phyloP scores from a whole-genome alignment of 2,113 vertebrate genomes.

The Prionailurus viverrinus region DNA sequence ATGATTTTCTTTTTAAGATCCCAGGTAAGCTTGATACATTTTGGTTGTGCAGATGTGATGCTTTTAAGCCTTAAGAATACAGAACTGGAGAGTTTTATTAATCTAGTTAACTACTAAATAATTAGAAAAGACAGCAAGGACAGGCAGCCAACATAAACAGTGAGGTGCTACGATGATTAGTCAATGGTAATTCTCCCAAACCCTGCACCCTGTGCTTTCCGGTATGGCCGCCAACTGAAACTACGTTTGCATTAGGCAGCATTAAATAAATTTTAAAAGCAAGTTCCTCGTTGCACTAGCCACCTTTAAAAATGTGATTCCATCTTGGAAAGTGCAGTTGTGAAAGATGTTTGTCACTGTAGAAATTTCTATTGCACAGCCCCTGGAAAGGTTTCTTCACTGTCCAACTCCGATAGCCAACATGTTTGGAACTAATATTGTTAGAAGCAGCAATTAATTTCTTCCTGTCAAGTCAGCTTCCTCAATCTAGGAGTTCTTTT shows the following conservation, averaged over 20 bases:
- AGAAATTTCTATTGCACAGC: rapidly evolving
- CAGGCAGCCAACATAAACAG: rapidly evolving
- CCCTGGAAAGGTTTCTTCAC: neutral
- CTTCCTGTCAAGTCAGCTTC: neutral
- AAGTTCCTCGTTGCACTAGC: neutral
- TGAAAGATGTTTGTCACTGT: neutral
- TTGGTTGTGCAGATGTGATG: neutral
- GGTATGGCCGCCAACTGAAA: rapidly evolving
- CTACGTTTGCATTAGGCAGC: rapidly evolving
- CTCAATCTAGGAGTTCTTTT: neutral
- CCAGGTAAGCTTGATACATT: neutral
- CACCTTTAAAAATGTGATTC: neutral
- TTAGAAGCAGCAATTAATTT: neutral
- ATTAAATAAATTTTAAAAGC: neutral
- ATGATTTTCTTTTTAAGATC: neutral
- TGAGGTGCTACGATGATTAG: neutral
- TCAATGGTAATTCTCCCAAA: rapidly evolving
- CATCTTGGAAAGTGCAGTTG: neutral
- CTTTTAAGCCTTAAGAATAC: no score
- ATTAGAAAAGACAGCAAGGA: neutral
- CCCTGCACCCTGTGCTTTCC: rapidly evolving
- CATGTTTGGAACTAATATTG: neutral
- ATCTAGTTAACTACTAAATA: neutral
- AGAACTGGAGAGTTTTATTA: neutral
- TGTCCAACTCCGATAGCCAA: rapidly evolving